Evolutionary conservation across 35 echinoderm and acorn worm species (phyloP).

Genomic region (Anneissia japonica): DNA sequence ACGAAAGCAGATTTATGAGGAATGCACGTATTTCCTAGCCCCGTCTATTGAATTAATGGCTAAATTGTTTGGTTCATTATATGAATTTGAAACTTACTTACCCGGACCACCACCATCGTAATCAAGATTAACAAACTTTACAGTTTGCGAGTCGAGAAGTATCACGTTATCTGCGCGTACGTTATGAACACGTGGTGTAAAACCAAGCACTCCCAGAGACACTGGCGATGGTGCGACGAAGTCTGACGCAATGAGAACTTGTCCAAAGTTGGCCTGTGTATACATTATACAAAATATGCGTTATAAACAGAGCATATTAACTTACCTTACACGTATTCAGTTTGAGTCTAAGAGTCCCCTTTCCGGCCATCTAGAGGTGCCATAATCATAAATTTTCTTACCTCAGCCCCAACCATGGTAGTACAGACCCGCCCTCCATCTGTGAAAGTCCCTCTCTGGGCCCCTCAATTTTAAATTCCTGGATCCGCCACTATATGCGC

Average conservation of each 20-base stretch:
- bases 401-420: neutral
- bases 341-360: neutral
- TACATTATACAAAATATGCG: neutral
- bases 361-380: neutral
- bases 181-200: constrained; percentile 24
- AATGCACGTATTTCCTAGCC: too few species aligned
- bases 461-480: neutral
- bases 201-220: constrained; percentile 18
- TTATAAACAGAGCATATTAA: neutral
- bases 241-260: constrained; percentile 24
- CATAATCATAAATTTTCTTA: neutral
- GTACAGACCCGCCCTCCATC: neutral
- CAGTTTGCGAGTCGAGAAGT: constrained; percentile 42
- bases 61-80: too few species aligned
- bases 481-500: neutral
- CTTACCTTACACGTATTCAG: neutral
- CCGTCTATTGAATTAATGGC: too few species aligned
- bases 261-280: constrained; percentile 75
- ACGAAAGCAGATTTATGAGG: too few species aligned
- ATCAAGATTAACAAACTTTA: constrained; percentile 48
- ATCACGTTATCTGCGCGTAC: constrained; percentile 38
- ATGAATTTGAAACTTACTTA: constrained; percentile 15
- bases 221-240: constrained; percentile 35
- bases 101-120: constrained; percentile 84
- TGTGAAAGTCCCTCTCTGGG: neutral